Conservation (phyloP, 2,888 invertebrate species). For the Hetaerina titia region DNA sequence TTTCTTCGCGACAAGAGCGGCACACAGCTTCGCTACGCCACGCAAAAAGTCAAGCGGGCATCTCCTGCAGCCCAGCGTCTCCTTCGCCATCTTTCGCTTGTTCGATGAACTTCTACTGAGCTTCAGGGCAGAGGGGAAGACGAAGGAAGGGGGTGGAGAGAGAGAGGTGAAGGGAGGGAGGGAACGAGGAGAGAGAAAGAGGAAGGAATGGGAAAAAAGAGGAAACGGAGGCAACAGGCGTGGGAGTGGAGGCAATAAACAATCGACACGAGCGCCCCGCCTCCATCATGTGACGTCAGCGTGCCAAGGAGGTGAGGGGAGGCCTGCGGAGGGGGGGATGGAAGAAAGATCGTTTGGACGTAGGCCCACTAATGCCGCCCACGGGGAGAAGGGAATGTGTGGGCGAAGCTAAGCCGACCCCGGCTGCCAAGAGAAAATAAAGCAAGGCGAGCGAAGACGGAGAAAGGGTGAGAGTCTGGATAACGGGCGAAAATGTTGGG, state of each 20-base stretch:
- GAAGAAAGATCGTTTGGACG: slow-evolving; percentile 41
- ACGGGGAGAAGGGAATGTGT: slow-evolving; percentile 34
- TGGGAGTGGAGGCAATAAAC: slow-evolving; percentile 49
- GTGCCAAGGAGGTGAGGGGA: background rate
- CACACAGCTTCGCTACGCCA: background rate
- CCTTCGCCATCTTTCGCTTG: background rate
- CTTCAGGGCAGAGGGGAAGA: background rate
- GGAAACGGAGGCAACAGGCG: slow-evolving; percentile 25
- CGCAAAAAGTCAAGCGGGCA: background rate
- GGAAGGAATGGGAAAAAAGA: background rate
- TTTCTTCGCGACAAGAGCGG: slow-evolving; percentile 19
- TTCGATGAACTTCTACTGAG: background rate
- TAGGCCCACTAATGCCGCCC: slow-evolving; percentile 39
- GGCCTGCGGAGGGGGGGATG: background rate
- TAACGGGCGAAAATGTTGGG: slow-evolving; percentile 23
- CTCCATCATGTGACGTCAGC: slow-evolving; percentile 49
- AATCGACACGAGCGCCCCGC: slow-evolving; percentile 49
- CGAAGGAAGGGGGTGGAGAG: background rate
- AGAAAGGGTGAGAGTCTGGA: slow-evolving; percentile 26
- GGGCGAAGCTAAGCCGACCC: slow-evolving; percentile 21
- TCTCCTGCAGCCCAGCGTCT: background rate
- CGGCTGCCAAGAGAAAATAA: slow-evolving; percentile 43
- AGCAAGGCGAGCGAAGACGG: slow-evolving; percentile 13
- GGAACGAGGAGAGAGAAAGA: background rate
- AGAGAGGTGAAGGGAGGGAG: background rate